These are phyloP conservation scores for Melipona bicolor DNA, from an alignment of 2,888 invertebrate genomes.

Conservation along the genomic window DNA sequence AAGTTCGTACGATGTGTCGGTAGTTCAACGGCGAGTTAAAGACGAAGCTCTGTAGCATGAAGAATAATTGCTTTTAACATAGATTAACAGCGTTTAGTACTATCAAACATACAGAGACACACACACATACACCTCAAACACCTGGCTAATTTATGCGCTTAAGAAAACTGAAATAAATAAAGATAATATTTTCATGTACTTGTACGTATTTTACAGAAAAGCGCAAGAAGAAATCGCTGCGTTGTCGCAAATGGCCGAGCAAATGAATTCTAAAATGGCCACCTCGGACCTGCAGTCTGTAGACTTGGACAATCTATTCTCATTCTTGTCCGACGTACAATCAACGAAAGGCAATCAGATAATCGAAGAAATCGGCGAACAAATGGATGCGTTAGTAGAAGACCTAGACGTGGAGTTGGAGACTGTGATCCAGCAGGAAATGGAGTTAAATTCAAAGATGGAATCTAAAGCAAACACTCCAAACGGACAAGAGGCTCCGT, in stretches of 20 bases:
- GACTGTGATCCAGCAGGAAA: slow-evolving; percentile 88
- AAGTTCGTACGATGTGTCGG: slow-evolving; percentile 77
- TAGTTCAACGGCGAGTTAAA: slow-evolving; percentile 53
- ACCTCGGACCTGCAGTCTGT: slow-evolving; percentile 88
- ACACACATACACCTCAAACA: slow-evolving; percentile 29
- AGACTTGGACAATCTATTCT: slow-evolving; percentile 95
- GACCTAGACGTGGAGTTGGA: slow-evolving; percentile 92
- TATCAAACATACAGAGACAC: neutral
- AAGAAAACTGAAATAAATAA: neutral
- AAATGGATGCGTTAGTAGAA: slow-evolving; percentile 93
- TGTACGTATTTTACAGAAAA: slow-evolving; percentile 85
- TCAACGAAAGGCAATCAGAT: slow-evolving; percentile 87
- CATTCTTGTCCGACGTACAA: slow-evolving; percentile 93
- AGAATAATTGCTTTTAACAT: slow-evolving; percentile 40
- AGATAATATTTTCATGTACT: neutral
- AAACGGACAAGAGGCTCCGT: slow-evolving; percentile 65
- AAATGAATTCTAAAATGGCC: slow-evolving; percentile 87
- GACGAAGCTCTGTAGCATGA: slow-evolving; percentile 43
- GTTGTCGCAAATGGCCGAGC: slow-evolving; percentile 90
- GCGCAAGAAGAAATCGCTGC: slow-evolving; percentile 89
- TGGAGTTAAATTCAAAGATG: slow-evolving; percentile 80
- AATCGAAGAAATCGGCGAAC: slow-evolving; percentile 93
- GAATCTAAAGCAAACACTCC: slow-evolving; percentile 71
- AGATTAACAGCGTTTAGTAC: slow-evolving; percentile 11
- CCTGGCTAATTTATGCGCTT: slow-evolving; percentile 40